phyloP scores from a whole-genome alignment of 2,113 vertebrate species.

The Nibea albiflora region DNA sequence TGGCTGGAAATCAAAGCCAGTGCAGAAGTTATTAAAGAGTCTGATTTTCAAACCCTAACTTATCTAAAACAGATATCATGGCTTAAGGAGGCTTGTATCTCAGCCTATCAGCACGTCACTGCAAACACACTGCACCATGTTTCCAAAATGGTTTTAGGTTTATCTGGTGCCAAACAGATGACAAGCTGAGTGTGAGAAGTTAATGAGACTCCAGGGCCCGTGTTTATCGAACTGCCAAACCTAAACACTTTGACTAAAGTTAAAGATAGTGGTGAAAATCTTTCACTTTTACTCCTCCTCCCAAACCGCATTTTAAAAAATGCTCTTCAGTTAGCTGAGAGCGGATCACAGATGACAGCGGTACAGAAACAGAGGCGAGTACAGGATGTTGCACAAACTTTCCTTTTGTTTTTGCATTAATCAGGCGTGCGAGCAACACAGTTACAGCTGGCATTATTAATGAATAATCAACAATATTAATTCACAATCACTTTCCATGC shows the following conservation, averaged over 20 bases:
- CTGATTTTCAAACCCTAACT: neutral
- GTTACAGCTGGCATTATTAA: neutral
- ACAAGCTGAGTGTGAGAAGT: constrained; percentile 2
- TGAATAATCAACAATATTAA: neutral
- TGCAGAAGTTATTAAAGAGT: neutral
- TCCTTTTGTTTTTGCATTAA: neutral
- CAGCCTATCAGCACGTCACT: neutral
- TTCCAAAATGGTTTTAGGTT: constrained; percentile 43
- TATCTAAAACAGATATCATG: neutral
- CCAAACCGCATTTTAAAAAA: neutral
- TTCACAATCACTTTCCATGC: neutral
- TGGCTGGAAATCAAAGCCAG: neutral
- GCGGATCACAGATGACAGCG: neutral
- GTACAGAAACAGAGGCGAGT: neutral
- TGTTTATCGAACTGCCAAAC: neutral
- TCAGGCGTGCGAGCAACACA: neutral
- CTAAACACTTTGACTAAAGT: neutral
- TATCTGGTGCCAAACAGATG: constrained; percentile 40
- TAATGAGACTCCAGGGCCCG: neutral
- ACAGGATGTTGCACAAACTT: neutral
- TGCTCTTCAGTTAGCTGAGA: neutral
- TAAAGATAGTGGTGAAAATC: neutral
- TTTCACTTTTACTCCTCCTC: neutral
- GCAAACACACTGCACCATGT: neutral
- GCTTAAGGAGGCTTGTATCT: neutral